A percentile compares a stretch with the other conserved stretches of the same genome.
These are phyloP conservation scores for Chitala chitala DNA, from an alignment of 2,113 vertebrate genomes.

Conservation along the genomic window DNA sequence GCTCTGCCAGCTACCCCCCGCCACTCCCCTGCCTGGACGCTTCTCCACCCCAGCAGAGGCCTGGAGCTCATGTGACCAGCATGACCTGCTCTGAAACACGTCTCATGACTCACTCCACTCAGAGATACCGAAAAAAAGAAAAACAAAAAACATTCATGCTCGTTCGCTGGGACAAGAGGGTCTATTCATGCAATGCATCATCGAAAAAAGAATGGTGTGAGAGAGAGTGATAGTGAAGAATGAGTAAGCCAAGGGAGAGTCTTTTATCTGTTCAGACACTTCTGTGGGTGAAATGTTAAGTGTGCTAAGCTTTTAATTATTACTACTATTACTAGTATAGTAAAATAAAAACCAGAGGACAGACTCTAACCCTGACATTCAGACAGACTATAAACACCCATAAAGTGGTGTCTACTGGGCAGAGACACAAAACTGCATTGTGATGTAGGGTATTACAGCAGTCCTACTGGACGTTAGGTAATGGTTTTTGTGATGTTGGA, in stretches of 20 bases:
- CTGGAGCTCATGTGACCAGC: slow-evolving; percentile 64
- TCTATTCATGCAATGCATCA: slow-evolving; percentile 33
- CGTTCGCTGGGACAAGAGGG: slow-evolving; percentile 35
- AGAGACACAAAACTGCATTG: not conserved
- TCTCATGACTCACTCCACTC: slow-evolving; percentile 63
- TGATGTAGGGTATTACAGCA: not conserved
- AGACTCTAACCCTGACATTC: not conserved
- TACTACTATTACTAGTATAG: not conserved
- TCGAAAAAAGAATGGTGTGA: slow-evolving; percentile 1
- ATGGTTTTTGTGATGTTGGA: no score
- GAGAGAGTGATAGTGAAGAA: not conserved
- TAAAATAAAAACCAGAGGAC: not conserved
- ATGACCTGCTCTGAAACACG: slow-evolving; percentile 53
- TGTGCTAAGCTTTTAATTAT: not conserved
- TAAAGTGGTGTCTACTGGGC: not conserved
- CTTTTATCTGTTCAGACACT: not conserved
- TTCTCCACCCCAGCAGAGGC: slow-evolving; percentile 9
- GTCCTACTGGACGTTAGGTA: not conserved
- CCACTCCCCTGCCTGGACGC: slow-evolving; percentile 12
- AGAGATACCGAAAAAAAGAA: slow-evolving; percentile 9
- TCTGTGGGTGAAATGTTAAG: not conserved
- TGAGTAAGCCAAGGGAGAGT: not conserved
- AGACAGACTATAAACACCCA: not conserved
- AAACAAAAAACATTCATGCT: slow-evolving; percentile 33
- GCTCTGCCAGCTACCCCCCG: not conserved